phyloP scores from a whole-genome alignment of 1,140 invertebrate species.

The Drosophila bocqueti region DNA sequence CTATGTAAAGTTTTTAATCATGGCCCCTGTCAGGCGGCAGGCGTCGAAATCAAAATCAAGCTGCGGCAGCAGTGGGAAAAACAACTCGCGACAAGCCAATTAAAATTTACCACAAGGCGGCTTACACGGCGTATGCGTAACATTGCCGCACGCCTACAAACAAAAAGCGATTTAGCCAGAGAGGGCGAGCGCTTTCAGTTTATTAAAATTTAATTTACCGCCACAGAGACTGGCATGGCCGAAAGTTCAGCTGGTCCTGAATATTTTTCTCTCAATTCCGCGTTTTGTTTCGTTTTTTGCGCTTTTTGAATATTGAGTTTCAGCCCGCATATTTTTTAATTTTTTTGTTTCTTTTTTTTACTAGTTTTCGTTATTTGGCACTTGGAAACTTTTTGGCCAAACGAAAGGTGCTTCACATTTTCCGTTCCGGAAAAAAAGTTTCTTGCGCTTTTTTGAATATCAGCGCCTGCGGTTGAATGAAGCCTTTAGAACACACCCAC shows the following conservation, averaged over 20 bases:
- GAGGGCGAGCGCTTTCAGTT: slow-evolving; percentile 30
- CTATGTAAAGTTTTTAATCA: slow-evolving; percentile 60
- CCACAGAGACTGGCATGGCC: slow-evolving; percentile 2
- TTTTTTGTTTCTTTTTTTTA: background rate
- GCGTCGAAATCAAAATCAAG: slow-evolving; percentile 31
- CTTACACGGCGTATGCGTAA: slow-evolving; percentile 57
- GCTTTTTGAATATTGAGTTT: slow-evolving; percentile 32
- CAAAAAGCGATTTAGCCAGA: slow-evolving; percentile 36
- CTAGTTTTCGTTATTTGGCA: slow-evolving; percentile 31
- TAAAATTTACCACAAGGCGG: slow-evolving; percentile 57
- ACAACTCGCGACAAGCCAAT: slow-evolving; percentile 49
- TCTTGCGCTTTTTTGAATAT: slow-evolving; percentile 48
- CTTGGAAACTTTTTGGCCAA: slow-evolving; percentile 28
- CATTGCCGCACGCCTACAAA: slow-evolving; percentile 25
- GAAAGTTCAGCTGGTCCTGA: slow-evolving; percentile 20
- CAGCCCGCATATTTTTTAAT: slow-evolving; percentile 8
- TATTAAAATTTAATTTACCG: slow-evolving; percentile 61
- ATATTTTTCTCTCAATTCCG: slow-evolving; percentile 32
- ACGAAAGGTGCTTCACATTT: slow-evolving; percentile 48
- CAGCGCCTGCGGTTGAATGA: slow-evolving; percentile 48
- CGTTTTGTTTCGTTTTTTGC: background rate
- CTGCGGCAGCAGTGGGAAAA: slow-evolving; percentile 9
- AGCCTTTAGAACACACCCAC: slow-evolving; percentile 7
- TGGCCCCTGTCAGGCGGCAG: slow-evolving; percentile 2
- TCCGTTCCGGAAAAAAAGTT: slow-evolving; percentile 39